phyloP scores from a whole-genome alignment of 2,888 invertebrate species.

The Diabrotica balteata region DNA sequence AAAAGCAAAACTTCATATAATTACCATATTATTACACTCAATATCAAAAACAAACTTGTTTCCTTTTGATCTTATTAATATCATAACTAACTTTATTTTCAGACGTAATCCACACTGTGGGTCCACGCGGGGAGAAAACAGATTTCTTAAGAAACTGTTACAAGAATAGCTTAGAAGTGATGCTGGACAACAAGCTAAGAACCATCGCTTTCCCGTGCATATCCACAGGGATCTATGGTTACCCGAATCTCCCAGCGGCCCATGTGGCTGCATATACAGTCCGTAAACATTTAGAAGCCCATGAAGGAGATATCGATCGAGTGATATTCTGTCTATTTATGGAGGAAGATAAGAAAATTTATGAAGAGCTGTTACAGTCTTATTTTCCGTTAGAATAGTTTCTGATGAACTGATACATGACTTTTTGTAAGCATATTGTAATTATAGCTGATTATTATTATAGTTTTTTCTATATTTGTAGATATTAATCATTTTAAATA shows the following conservation, averaged over 20 bases:
- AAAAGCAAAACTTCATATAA: too few species aligned
- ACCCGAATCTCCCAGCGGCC: constrained; percentile 80
- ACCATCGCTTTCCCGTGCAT: constrained; percentile 89
- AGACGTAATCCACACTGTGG: constrained; percentile 92
- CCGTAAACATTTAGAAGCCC: constrained; percentile 68
- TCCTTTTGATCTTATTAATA: too few species aligned
- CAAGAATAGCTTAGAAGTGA: constrained; percentile 68
- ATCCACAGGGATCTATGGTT: constrained; percentile 91
- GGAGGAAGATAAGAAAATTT: constrained; percentile 74
- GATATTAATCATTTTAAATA: too few species aligned
- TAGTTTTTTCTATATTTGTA: too few species aligned
- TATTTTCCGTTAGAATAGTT: constrained; percentile 69
- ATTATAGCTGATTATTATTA: too few species aligned
- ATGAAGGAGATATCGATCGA: constrained; percentile 67
- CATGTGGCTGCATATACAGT: constrained; percentile 75
- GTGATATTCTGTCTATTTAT: constrained; percentile 84
- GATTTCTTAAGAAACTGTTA: constrained; percentile 74
- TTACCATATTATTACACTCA: too few species aligned
- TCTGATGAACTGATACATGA: too few species aligned
- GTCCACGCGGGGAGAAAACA: constrained; percentile 78
- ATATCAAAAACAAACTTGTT: too few species aligned
- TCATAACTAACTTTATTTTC: constrained; percentile 50
- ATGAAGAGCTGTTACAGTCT: constrained; percentile 73
- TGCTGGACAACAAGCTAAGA: constrained; percentile 65
- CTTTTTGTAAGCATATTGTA: too few species aligned